Evolutionary conservation across 2,888 invertebrate genomes (phyloP), one percentile per base, ranked within the genome.

Genomic region (Oscheius myriophilus): DNA sequence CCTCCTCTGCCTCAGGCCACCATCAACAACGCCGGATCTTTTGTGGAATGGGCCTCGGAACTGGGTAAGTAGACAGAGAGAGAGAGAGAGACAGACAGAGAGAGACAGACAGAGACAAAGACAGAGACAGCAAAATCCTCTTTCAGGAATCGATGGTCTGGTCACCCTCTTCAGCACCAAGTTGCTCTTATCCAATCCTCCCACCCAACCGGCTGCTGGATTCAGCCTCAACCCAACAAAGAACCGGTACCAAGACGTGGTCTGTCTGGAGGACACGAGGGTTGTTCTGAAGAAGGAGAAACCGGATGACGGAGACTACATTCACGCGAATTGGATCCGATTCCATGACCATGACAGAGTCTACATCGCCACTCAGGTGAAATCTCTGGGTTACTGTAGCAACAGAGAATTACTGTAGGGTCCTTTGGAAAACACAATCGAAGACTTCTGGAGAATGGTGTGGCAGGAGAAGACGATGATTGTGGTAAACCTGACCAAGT

Each of bases 401-500:
- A 26, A 12, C 6, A 79, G 70, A 55, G 79, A 23, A 14, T 6
- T 25, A 3, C n/a, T 25, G n/a, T 53, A 89, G 82, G 89, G 88
- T 65, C 89, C 89, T 45, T 86, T 88, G 52, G 87, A 88, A 51
- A 85, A 86, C 18, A 89, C 89, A 1, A 78, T 89, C 41, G 85
- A 49, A 25, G 79, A 89, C 75, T 89, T 89, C 73, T 89, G 89
- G 89, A 75, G 89, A 51, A 89, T 89, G 88, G 85, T 88, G 16
- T 89, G 89, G 88, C 88, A 89, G 75, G 87, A 87, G 71, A 70
- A 72, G 21, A 52, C 54, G 25, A 84, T 84, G 55, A 86, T 88
- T n/a, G 84, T 89, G 26, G 87, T 89, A 42, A 89, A 89, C 89
- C 86, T 89, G n/a, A n/a, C n/a, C n/a, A n/a, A n/a, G n/a, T n/a